Base-by-base conservation (phyloP, 2,888 invertebrate species). In the Heliconius erato region DNA sequence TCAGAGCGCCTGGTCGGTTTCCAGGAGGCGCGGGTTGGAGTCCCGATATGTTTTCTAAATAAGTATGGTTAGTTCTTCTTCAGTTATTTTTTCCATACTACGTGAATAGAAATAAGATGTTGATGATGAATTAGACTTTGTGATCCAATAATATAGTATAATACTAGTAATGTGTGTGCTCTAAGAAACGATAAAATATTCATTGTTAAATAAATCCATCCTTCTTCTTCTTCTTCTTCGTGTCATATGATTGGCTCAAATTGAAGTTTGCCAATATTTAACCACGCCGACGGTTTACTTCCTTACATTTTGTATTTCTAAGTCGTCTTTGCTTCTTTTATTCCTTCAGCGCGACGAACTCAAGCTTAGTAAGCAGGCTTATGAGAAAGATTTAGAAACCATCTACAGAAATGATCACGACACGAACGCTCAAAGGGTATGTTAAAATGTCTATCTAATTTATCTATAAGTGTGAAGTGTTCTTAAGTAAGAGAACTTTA, bases 401-500 rank as follows among this genome's bases (percentile, higher is more conserved):
- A 94, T 97, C 65, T 97, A 97, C 44, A 89, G 96, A 1, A 94
- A 94, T 83, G 95, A 97, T 63, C 97, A 97, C 86, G 96, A 97
- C 86, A 95, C 96, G 5, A 95, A 95, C 28, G 97, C 97, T 71
- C 97, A 97, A 88, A 95, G 97, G 89, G 96, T 97, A 84, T 88
- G 94, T 80, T 68, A 6, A 59, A 23, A 63, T 0, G n/a, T 63
- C n/a, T 74, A n/a, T 35, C 78, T 32, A 14, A 59, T n/a, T 35
- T 74, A 67, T 71, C 16, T 68, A 32, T 32, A 32, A 40, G 40
- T 40, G 1, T 40, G 40, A 11, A 40, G 40, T 40, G 11, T 40
- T 40, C 40, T 2, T 11, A 11, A 11, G 40, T 40, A 40, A 40
- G 40, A 11, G 40, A 40, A 40, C 40, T 40, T 40, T 11, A 40